Conservation (phyloP, 2,797 vertebrate genomes). For the Carapus acus region DNA sequence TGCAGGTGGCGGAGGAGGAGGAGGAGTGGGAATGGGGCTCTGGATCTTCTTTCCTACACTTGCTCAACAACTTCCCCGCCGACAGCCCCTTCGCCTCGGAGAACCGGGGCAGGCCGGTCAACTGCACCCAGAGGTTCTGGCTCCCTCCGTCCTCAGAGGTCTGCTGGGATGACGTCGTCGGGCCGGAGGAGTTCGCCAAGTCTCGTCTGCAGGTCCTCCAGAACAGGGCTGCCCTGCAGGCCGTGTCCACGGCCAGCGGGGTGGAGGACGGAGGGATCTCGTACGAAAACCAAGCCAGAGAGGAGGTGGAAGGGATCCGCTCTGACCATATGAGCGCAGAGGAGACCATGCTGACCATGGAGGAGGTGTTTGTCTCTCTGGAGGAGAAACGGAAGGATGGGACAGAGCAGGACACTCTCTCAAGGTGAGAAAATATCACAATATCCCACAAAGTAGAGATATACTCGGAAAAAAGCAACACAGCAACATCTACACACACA, state of each 20-base stretch:
- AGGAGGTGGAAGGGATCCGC: slow-evolving; percentile 65
- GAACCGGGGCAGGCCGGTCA: slow-evolving; percentile 53
- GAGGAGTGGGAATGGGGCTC: slow-evolving; percentile 70
- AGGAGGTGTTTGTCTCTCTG: slow-evolving; percentile 70
- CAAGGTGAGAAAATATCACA: slow-evolving; percentile 54
- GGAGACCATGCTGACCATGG: slow-evolving; percentile 68
- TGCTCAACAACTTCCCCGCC: slow-evolving; percentile 69
- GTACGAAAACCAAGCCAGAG: slow-evolving; percentile 66
- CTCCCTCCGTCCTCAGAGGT: slow-evolving; percentile 64
- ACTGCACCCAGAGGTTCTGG: slow-evolving; percentile 76
- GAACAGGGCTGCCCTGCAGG: slow-evolving; percentile 73
- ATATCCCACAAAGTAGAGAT: too few relatives aligned
- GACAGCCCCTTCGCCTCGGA: slow-evolving; percentile 72
- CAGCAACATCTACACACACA: too few relatives aligned
- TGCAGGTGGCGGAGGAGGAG: slow-evolving; percentile 50
- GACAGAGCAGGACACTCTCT: slow-evolving; percentile 50
- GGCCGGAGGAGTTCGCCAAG: slow-evolving; percentile 69
- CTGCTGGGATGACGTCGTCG: slow-evolving; percentile 71
- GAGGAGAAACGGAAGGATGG: slow-evolving; percentile 68
- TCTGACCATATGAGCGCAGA: slow-evolving; percentile 61
- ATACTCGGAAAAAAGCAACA: too few relatives aligned
- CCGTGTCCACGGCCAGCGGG: slow-evolving; percentile 65
- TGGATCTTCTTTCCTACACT: slow-evolving; percentile 61
- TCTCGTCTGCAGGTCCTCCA: slow-evolving; percentile 74
- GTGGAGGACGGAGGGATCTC: slow-evolving; percentile 65